These are phyloP conservation scores for Horisme vitalbata DNA, from an alignment of 2,888 invertebrate species.

Conservation along the genomic window DNA sequence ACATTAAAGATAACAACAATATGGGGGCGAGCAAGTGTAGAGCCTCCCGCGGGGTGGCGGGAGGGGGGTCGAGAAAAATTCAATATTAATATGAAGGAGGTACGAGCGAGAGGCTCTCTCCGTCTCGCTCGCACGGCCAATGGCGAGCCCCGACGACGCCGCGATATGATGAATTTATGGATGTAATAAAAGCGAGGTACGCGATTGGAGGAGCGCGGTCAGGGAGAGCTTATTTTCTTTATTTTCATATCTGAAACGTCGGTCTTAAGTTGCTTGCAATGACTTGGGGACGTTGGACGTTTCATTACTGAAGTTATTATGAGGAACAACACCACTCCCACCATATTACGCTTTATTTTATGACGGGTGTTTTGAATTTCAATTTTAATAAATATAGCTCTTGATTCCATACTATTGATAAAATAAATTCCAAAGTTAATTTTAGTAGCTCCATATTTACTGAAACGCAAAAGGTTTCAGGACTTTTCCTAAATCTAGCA, in stretches of 20 bases:
- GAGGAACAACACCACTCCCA: constrained; percentile 37
- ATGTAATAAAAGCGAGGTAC: constrained; percentile 88
- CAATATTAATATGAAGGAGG: constrained; percentile 91
- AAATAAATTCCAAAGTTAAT: too few species aligned
- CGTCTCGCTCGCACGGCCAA: constrained; percentile 82
- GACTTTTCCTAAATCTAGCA: too few species aligned
- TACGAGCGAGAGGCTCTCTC: constrained; percentile 80
- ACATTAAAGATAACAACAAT: constrained; percentile 84
- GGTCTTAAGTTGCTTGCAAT: constrained; percentile 65
- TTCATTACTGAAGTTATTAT: constrained; percentile 49
- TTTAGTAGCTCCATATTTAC: too few species aligned
- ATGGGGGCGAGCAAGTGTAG: constrained; percentile 82
- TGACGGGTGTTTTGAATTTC: not conserved
- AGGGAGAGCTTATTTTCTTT: constrained; percentile 82
- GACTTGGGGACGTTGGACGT: constrained; percentile 55
- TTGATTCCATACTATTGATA: too few species aligned
- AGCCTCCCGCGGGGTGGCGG: constrained; percentile 80
- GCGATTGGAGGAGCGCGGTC: constrained; percentile 85
- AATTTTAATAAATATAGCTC: constrained; percentile 17
- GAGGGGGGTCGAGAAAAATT: constrained; percentile 87
- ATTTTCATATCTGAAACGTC: constrained; percentile 81
- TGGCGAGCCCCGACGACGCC: constrained; percentile 77
- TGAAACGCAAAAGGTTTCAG: too few species aligned
- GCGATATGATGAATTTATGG: constrained; percentile 92
- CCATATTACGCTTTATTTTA: constrained; percentile 28